Evolutionary conservation across 2,113 vertebrate species (phyloP).

Genomic region (Paracanthobrama guichenoti): DNA sequence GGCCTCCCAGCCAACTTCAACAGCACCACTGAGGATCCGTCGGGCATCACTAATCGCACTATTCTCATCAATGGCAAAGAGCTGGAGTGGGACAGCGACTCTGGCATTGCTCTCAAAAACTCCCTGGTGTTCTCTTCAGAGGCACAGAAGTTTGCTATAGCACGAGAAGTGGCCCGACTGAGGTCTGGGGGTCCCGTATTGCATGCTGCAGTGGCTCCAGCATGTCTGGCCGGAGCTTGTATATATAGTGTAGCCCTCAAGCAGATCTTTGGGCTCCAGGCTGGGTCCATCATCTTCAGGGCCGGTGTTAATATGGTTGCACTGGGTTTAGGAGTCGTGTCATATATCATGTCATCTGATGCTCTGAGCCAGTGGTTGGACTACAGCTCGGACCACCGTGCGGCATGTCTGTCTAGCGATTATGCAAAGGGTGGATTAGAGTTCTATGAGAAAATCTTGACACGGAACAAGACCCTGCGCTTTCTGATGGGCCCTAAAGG

Average conservation of each 20-base stretch:
- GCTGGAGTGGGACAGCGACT: constrained; percentile 81
- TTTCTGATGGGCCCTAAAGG: constrained; percentile 83
- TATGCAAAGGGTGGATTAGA: constrained; percentile 88
- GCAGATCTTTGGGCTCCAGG: constrained; percentile 79
- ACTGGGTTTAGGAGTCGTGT: constrained; percentile 73
- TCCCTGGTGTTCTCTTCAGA: constrained; percentile 79
- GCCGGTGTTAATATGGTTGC: constrained; percentile 73
- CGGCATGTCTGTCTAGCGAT: constrained; percentile 77
- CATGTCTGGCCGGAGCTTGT: constrained; percentile 81
- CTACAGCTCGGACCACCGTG: constrained; percentile 77
- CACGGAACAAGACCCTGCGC: constrained; percentile 81
- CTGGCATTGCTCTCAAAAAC: constrained; percentile 76
- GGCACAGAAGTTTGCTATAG: constrained; percentile 89
- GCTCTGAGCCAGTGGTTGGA: constrained; percentile 81
- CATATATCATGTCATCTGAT: constrained; percentile 77
- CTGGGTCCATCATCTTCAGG: constrained; percentile 70
- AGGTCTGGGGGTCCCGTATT: constrained; percentile 72
- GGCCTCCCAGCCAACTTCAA: constrained; percentile 89
- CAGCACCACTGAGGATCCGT: constrained; percentile 66
- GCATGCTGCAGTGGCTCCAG: constrained; percentile 77
- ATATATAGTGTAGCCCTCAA: constrained; percentile 77
- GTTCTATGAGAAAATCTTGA: constrained; percentile 90
- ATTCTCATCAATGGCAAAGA: constrained; percentile 79
- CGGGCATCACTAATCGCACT: constrained; percentile 74
- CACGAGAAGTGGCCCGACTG: constrained; percentile 82